Conservation (phyloP, 2,797 vertebrate species). For the Paramormyrops hopkinsi region DNA sequence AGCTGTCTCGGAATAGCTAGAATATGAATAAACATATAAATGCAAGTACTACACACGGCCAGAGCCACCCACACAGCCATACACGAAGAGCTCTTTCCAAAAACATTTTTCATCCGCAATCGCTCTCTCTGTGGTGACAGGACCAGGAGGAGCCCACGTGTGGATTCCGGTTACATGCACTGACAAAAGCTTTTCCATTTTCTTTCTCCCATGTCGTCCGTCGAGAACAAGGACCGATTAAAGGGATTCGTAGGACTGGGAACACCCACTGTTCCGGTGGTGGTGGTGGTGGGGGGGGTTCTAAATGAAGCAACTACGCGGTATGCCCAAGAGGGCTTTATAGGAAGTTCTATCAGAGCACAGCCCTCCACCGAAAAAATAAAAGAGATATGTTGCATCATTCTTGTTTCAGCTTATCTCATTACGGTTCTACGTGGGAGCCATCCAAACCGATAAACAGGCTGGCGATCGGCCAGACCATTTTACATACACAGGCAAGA, state of each 20-base stretch:
- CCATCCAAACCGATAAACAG: not conserved
- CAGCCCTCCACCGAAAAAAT: slow-evolving; percentile 22
- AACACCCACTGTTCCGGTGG: not conserved
- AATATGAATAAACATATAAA: slow-evolving; percentile 13
- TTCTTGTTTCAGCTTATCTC: not conserved
- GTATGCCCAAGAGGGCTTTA: slow-evolving; percentile 17
- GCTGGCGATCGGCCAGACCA: not conserved
- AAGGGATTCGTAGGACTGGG: not conserved
- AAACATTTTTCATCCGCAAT: slow-evolving; percentile 23
- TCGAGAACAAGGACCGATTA: not conserved
- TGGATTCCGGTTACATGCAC: slow-evolving; percentile 32
- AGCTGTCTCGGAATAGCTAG: slow-evolving; percentile 13
- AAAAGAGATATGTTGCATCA: not conserved
- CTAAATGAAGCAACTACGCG: not conserved
- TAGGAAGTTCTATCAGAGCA: slow-evolving; percentile 19
- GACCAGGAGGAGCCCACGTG: slow-evolving; percentile 28
- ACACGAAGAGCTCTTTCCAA: slow-evolving; percentile 36
- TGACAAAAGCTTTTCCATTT: slow-evolving; percentile 10
- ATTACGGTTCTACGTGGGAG: not conserved
- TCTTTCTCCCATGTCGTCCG: not conserved
- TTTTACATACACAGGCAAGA: not conserved
- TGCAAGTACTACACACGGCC: slow-evolving; percentile 31
- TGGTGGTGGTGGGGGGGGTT: not conserved
- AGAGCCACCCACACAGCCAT: slow-evolving; percentile 36
- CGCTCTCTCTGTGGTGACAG: not conserved